phyloP scores from a whole-genome alignment of 2,888 invertebrate species.

The Globia sparganii region DNA sequence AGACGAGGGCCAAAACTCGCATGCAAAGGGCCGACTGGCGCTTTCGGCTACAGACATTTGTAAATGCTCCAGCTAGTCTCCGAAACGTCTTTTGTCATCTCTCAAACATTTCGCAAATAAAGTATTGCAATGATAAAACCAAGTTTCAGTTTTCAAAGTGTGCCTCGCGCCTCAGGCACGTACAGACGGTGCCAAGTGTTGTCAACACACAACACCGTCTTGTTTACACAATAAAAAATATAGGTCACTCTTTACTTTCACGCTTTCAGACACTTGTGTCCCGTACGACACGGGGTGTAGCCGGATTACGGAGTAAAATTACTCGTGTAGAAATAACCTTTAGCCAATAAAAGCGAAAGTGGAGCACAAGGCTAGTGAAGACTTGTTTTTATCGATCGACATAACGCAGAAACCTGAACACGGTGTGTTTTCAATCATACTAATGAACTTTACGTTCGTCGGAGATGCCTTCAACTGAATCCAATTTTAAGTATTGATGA shows the following conservation, averaged over 20 bases:
- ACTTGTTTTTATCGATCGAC: slow-evolving; percentile 75
- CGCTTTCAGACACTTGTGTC: slow-evolving; percentile 54
- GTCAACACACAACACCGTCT: slow-evolving; percentile 57
- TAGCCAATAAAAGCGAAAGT: slow-evolving; percentile 79
- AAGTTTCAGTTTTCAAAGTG: slow-evolving; percentile 35
- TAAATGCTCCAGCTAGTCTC: slow-evolving; percentile 38
- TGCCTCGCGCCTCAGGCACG: slow-evolving; percentile 13
- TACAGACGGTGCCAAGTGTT: slow-evolving; percentile 58
- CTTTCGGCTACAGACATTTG: slow-evolving; percentile 41
- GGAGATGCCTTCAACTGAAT: slow-evolving; percentile 38
- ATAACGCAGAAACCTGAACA: slow-evolving; percentile 68
- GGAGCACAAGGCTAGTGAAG: slow-evolving; percentile 76
- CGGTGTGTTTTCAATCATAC: slow-evolving; percentile 64
- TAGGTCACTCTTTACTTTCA: slow-evolving; percentile 65
- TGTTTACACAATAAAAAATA: slow-evolving; percentile 67
- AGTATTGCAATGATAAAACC: slow-evolving; percentile 25
- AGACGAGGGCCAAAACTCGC: slow-evolving; percentile 73
- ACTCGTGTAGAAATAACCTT: slow-evolving; percentile 74
- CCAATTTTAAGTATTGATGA: slow-evolving; percentile 23
- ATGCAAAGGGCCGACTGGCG: slow-evolving; percentile 67
- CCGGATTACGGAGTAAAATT: slow-evolving; percentile 62
- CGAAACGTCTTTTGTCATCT: slow-evolving; percentile 12
- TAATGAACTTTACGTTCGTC: slow-evolving; percentile 52
- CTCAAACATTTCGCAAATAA: slow-evolving; percentile 1
- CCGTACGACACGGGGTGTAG: slow-evolving; percentile 51